A percentile compares a stretch with the other conserved stretches of the same genome.
Evolutionary conservation across 1,140 invertebrate species (phyloP).

Genomic region (Anoplophora glabripennis): DNA sequence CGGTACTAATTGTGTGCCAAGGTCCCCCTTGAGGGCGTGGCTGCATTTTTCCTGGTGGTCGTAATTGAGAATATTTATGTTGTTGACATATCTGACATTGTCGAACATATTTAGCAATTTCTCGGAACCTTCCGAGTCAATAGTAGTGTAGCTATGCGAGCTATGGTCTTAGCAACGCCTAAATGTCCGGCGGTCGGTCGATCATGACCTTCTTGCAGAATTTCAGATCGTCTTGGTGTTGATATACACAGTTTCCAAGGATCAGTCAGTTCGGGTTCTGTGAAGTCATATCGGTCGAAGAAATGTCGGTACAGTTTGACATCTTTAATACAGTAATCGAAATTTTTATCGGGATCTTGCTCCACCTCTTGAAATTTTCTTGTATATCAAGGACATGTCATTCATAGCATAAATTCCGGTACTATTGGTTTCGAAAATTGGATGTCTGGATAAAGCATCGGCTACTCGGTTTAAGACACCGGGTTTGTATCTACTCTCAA

Average conservation of each 20-base stretch:
- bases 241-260: constrained; percentile 27
- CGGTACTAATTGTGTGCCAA: constrained; percentile 44
- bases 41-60: constrained; percentile 41
- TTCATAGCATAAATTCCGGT: background rate
- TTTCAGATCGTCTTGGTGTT: constrained; percentile 1
- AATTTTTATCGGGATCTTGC: background rate
- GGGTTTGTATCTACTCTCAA: no score
- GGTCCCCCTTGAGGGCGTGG: constrained; percentile 26
- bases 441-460: no score
- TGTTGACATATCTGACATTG: constrained; percentile 1
- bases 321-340: constrained; percentile 27
- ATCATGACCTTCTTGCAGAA: constrained; percentile 21
- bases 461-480: no score
- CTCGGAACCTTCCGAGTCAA: no score
- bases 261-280: background rate
- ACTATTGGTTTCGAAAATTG: no score
- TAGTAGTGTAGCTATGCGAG: no score
- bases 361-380: background rate
- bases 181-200: no score
- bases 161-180: no score
- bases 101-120: no score
- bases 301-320: constrained; percentile 36
- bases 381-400: background rate
- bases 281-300: constrained; percentile 9
- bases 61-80: constrained; percentile 38